Base-by-base conservation (phyloP, 2,113 vertebrate species). In the Caretta caretta region DNA sequence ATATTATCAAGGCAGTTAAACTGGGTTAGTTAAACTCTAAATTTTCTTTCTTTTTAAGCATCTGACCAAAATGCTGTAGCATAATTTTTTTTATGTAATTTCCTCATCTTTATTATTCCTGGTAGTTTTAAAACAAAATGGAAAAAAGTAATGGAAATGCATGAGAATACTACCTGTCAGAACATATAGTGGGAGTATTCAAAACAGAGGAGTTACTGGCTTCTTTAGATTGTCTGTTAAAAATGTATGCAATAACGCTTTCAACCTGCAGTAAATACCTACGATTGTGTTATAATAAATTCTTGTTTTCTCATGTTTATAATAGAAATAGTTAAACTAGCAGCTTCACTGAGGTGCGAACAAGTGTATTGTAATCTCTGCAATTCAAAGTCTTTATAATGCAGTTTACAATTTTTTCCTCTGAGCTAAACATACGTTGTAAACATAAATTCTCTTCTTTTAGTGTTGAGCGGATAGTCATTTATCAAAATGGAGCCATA, bases 101-200 rank as follows among this genome's bases (percentile, higher is more conserved):
- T 96, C 90, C 88, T 93, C 59, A 87, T 76, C 84, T 91, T 96
- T 89, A 87, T 94, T 75, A 69, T 94, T n/a, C 42, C 25, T 69
- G 81, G 76, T 46, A 78, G 87, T 72, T 38, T 20, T 72, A 51
- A 93, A 97, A 85, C 83, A 49, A 94, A 92, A 59, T 24, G 83
- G 57, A 89, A 76, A 80, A 94, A 88, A 94, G 90, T 90, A 93
- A 90, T 90, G 85, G 42, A 90, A 46, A 80, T 42, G 5, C 6
- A 10, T 91, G 93, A 86, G 53, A 72, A 51, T 92, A 88, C 78
- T 1, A 1, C 35, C 50, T 85, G 3, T 81, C 85, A 82, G 85
- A 81, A 59, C 69, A n/a, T 12, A 1, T 3, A n/a, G 22, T 38
- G 31, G 80, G 48, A 69, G 11, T 22, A 13, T 92, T 91, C 2